Evolutionary conservation across 2,888 invertebrate genomes (phyloP), one percentile per base, ranked within the genome.

Genomic region (Epistrophe eligans): DNA sequence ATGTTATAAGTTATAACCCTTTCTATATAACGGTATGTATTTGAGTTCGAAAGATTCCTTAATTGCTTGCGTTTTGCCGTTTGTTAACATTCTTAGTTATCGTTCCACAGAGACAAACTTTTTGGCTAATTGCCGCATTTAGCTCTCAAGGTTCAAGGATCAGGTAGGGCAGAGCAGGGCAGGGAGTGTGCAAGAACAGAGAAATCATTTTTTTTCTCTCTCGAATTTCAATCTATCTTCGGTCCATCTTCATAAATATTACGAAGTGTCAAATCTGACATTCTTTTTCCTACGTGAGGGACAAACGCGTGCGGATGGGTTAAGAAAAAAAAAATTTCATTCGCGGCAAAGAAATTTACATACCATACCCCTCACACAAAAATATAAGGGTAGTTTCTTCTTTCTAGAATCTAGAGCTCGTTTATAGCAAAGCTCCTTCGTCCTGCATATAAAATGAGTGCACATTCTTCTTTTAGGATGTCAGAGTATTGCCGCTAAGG

Each of bases 91-190:
- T 79, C 28, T 64, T 79, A 79, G 79, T 89, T 89, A 89, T 89
- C 88, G 89, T 73, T 79, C 89, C 89, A 79, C 73, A 85, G 89
- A 89, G 89, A 89, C 89, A 89, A 89, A 88, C 88, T 71, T 79
- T 72, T 87, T 82, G 83, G 62, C 84, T 89, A 89, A 89, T 89
- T 89, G 88, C 87, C 35, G 32, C 89, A 89, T 88, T 88, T 84
- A 88, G 52, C 43, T 67, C 35, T 4, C 35, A 52, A 11, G 40
- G 50, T 60, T 60, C 17, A 32, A 32, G 55, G 9, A 55, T 55
- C 15, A 24, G 17, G 24, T 3, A 24, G 10, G 11, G 8, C 55
- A 35, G 17, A 24, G 50, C 7, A 1, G n/a, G n/a, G 4, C 40
- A 15, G 52, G 55, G 52, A 24, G 55, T 8, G 15, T 13, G 55